Base-by-base conservation (phyloP, 2,888 invertebrate genomes). In the Disparrhopalites patrizii region DNA sequence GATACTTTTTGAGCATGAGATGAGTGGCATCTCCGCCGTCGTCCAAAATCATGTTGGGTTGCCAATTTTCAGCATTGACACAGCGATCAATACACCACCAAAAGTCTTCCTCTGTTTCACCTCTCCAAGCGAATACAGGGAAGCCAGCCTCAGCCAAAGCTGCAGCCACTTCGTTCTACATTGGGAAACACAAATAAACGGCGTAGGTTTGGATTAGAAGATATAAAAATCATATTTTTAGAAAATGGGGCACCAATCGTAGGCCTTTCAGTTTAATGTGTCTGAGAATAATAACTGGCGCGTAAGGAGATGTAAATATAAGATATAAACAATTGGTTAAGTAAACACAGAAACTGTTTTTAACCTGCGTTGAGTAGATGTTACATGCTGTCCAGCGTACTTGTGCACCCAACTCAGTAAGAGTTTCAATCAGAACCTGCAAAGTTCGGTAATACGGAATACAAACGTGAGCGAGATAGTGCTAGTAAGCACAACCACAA, bases 41-140 rank as follows among this genome's bases (percentile, higher is more conserved):
- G 78, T 97, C 97, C 70, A 97, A 82, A 76, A 97, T 95, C 91
- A 97, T 93, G 80, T 98, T 98, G 3, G 97, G 96, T 77, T 93
- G 93, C 97, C 97, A 98, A 76, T 88, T 87, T 74, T 92, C 90
- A 0, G 88, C 86, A 74, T 91, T 91, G 2, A 97, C 88, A 79
- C 96, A 95, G 78, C 91, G 91, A 81, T 97, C 96, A 76, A 97
- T 97, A 79, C 95, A 95, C 96, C 96, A 97, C 97, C 97, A 97
- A 81, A 97, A 97, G 77, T 97, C 97, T 78, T 97, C 96, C 79
- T 97, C 97, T 5, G 93, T 92, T 80, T 97, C 95, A 0, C 95
- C 94, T 63, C 95, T 89, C 97, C 97, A 97, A 13, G 96, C 93
- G 82, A 93, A 97, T 70, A 97, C 87, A 1, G 95, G 87, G 78